Conservation (phyloP, 1,140 invertebrate genomes). For the Papilio xuthus region DNA sequence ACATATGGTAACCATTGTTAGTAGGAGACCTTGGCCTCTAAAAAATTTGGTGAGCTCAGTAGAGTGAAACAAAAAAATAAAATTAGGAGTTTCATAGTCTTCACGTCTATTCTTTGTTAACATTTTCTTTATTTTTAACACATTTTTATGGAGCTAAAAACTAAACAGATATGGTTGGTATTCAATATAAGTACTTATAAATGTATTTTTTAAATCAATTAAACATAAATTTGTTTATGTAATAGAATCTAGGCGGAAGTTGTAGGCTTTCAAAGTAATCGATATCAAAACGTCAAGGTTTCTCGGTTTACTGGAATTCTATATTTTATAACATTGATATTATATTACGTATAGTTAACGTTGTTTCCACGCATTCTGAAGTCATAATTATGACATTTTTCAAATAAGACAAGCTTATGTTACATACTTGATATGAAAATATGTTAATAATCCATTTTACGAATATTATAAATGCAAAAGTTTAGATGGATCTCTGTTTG, state of each 20-base stretch:
- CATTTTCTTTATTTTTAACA: too few species aligned
- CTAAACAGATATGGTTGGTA: too few species aligned
- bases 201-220: too few species aligned
- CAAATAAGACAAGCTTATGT: background rate
- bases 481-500: too few species aligned
- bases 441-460: too few species aligned
- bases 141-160: too few species aligned
- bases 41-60: background rate
- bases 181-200: too few species aligned
- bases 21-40: background rate
- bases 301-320: conserved; percentile 10
- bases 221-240: background rate
- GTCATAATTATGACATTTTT: background rate
- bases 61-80: background rate
- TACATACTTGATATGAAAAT: background rate
- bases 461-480: too few species aligned
- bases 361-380: background rate
- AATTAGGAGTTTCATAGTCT: too few species aligned
- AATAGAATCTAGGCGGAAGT: conserved; percentile 9
- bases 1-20: background rate
- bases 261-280: conserved; percentile 2
- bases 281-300: background rate
- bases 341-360: background rate
- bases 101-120: too few species aligned
- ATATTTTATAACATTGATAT: background rate